Conservation (phyloP, 2,888 invertebrate genomes). For the Plutella xylostella region DNA sequence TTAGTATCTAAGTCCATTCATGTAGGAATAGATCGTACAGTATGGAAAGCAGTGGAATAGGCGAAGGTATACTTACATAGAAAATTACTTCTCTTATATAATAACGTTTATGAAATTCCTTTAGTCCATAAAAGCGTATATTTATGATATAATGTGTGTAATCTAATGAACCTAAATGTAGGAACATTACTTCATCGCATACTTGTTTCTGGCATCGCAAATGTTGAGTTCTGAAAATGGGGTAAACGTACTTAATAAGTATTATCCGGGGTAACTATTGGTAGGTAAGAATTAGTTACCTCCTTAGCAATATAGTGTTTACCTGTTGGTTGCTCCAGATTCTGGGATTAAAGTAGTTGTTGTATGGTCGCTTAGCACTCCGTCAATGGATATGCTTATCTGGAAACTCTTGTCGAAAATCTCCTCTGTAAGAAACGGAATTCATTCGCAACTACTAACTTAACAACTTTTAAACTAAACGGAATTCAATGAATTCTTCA, state of each 20-base stretch:
- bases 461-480: too few species aligned
- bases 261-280: too few species aligned
- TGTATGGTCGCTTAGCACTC: slow-evolving; percentile 80
- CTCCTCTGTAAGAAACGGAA: slow-evolving; percentile 75
- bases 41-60: background rate
- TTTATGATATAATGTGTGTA: slow-evolving; percentile 90
- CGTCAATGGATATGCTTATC: slow-evolving; percentile 86
- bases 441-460: too few species aligned
- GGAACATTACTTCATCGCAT: slow-evolving; percentile 89
- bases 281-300: background rate
- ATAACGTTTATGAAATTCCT: slow-evolving; percentile 86
- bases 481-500: too few species aligned
- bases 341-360: slow-evolving; percentile 74
- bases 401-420: slow-evolving; percentile 91
- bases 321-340: slow-evolving; percentile 80
- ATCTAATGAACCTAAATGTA: slow-evolving; percentile 91
- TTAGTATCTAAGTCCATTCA: too few species aligned
- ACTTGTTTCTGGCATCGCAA: slow-evolving; percentile 82
- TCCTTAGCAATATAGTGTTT: too few species aligned
- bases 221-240: slow-evolving; percentile 76
- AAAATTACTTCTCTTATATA: slow-evolving; percentile 86
- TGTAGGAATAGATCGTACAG: too few species aligned
- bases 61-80: slow-evolving; percentile 74
- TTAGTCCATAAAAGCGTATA: slow-evolving; percentile 85
- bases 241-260: background rate